phyloP scores from a whole-genome alignment of 2,888 invertebrate species.

The Drosophila neoperkinsi region DNA sequence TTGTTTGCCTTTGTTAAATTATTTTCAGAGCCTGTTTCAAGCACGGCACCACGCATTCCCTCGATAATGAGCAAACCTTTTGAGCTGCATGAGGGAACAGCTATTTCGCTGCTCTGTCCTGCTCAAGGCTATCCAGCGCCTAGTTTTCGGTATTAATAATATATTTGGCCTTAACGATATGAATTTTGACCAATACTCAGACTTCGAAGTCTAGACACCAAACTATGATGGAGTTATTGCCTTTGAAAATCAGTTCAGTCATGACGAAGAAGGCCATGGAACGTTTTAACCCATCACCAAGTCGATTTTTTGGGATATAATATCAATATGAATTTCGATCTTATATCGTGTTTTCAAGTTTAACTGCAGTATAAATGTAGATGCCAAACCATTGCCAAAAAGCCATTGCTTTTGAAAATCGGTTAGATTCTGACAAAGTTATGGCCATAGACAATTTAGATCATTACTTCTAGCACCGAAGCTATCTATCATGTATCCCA shows the following conservation, averaged over 20 bases:
- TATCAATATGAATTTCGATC: background rate
- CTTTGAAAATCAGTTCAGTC: background rate
- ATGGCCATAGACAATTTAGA: background rate
- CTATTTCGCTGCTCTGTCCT: constrained; percentile 87
- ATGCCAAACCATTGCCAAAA: background rate
- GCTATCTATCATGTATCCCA: background rate
- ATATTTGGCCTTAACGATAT: background rate
- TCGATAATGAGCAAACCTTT: constrained; percentile 83
- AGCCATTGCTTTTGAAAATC: background rate
- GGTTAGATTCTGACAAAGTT: background rate
- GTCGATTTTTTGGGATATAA: background rate
- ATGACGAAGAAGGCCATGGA: background rate
- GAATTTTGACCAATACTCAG: background rate
- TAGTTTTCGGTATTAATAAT: constrained; percentile 68
- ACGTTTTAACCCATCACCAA: background rate
- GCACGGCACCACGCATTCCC: constrained; percentile 86
- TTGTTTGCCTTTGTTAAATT: constrained; percentile 20
- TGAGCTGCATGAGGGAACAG: constrained; percentile 61
- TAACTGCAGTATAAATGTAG: background rate
- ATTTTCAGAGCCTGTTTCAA: constrained; percentile 86
- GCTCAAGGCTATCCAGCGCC: constrained; percentile 91
- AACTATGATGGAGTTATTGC: background rate
- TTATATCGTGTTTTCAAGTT: background rate
- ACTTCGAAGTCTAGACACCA: background rate
- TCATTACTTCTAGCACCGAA: background rate